These are phyloP conservation scores for Theretra japonica DNA, from an alignment of 2,888 invertebrate genomes.

Conservation along the genomic window DNA sequence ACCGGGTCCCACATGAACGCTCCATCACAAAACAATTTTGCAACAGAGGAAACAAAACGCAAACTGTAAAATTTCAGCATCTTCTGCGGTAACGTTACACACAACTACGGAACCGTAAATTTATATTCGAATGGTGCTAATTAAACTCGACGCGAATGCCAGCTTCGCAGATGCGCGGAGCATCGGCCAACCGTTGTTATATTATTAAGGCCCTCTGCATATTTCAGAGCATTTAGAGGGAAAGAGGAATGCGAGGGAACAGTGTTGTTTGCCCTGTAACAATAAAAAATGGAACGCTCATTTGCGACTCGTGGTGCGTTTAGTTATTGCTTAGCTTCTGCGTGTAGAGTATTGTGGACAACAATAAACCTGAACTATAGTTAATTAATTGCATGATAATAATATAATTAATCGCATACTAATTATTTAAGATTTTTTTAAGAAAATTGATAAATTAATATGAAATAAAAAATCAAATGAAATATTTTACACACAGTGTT, in stretches of 20 bases:
- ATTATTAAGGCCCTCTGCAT: slow-evolving; percentile 43
- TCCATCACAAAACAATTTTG: slow-evolving; percentile 11
- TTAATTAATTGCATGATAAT: too few species aligned
- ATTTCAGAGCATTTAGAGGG: slow-evolving; percentile 39
- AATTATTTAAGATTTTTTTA: too few species aligned
- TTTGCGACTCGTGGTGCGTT: neutral
- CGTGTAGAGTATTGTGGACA: too few species aligned
- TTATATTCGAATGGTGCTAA: slow-evolving; percentile 60
- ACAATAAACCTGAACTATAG: too few species aligned
- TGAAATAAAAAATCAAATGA: too few species aligned
- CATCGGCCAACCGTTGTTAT: slow-evolving; percentile 43
- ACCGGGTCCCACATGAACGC: neutral
- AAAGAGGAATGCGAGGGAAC: slow-evolving; percentile 10
- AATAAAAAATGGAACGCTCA: slow-evolving; percentile 12
- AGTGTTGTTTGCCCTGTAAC: slow-evolving; percentile 1
- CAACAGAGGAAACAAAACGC: neutral
- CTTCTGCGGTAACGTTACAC: slow-evolving; percentile 32
- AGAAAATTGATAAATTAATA: too few species aligned
- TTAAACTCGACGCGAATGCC: slow-evolving; percentile 51
- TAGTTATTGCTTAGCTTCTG: neutral
- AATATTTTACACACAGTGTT: too few species aligned
- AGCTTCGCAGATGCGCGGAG: slow-evolving; percentile 41
- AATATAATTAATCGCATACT: too few species aligned
- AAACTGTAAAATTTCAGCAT: slow-evolving; percentile 4
- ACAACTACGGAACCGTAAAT: slow-evolving; percentile 43